Percentiles rank a stretch among this genome's conserved stretches.
These are phyloP conservation scores for Lepilemur septentrionalis DNA, from an alignment of 2,797 vertebrate genomes.

Conservation along the genomic window DNA sequence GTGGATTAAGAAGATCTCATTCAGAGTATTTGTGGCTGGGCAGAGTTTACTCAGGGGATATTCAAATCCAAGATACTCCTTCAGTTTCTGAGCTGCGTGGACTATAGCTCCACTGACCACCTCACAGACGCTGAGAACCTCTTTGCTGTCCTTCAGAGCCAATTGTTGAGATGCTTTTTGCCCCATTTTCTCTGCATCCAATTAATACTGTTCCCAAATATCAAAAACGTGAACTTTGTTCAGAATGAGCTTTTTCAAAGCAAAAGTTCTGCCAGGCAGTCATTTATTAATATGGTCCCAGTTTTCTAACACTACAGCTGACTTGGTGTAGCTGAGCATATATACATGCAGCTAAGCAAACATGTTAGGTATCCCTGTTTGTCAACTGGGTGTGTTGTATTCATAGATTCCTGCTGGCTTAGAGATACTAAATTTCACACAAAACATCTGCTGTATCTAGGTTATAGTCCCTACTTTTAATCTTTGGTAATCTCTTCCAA, in stretches of 20 bases:
- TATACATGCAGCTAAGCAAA: slow-evolving; percentile 18
- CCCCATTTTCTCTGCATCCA: slow-evolving; percentile 66
- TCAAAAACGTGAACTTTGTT: background rate
- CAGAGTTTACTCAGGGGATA: slow-evolving; percentile 78
- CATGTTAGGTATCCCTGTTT: slow-evolving; percentile 9
- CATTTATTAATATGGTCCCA: rapidly evolving
- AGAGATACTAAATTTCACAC: slow-evolving; percentile 35
- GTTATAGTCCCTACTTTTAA: background rate
- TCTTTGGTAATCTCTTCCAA: background rate
- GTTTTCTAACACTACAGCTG: background rate
- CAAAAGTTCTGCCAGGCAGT: background rate
- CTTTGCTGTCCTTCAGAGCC: slow-evolving; percentile 52
- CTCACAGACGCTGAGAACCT: slow-evolving; percentile 62
- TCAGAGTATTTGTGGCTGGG: slow-evolving; percentile 64
- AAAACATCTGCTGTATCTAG: background rate
- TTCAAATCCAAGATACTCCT: slow-evolving; percentile 81
- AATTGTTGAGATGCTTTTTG: slow-evolving; percentile 68
- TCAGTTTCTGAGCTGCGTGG: slow-evolving; percentile 74
- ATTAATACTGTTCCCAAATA: background rate
- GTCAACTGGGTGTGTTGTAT: slow-evolving; percentile 42
- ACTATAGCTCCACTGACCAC: slow-evolving; percentile 74
- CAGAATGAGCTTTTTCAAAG: background rate
- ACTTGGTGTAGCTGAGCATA: background rate
- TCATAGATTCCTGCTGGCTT: background rate
- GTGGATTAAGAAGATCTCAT: slow-evolving; percentile 80